Conservation (phyloP, 2,888 invertebrate genomes). For the Archips crataeganus region DNA sequence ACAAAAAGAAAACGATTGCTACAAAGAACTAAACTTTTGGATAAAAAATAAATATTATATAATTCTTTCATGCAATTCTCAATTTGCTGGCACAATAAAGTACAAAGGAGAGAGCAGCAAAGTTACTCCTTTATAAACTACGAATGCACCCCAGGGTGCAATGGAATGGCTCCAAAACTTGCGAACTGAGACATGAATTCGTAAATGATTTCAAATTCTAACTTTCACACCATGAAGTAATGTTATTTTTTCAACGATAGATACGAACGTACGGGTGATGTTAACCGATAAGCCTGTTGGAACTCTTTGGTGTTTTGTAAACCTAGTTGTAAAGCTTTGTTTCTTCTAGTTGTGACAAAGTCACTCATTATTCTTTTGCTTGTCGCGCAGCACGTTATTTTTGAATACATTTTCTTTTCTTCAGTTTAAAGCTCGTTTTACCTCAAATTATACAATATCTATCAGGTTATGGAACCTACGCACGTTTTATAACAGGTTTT, state of each 20-base stretch:
- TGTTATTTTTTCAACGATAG: not conserved
- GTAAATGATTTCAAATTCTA: slow-evolving; percentile 6
- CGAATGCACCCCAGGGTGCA: slow-evolving; percentile 36
- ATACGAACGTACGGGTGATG: not conserved
- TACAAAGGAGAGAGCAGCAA: slow-evolving; percentile 9
- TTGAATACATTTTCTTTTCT: too few relatives aligned
- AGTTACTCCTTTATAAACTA: slow-evolving; percentile 2
- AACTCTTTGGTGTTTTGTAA: too few relatives aligned
- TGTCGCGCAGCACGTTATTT: too few relatives aligned
- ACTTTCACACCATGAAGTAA: slow-evolving; percentile 2
- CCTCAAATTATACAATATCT: too few relatives aligned
- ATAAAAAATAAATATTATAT: not conserved
- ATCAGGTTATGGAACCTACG: too few relatives aligned
- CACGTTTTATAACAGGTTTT: too few relatives aligned
- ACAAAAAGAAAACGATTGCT: not conserved
- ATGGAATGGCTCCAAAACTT: slow-evolving; percentile 22
- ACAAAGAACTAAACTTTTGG: not conserved
- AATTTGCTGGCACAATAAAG: slow-evolving; percentile 28
- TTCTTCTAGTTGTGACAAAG: too few relatives aligned
- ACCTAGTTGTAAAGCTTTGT: too few relatives aligned
- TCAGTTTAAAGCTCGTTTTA: too few relatives aligned
- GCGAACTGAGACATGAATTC: slow-evolving; percentile 10
- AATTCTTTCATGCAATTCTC: slow-evolving; percentile 15
- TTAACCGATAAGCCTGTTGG: not conserved
- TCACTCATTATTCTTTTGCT: too few relatives aligned